phyloP scores from a whole-genome alignment of 2,888 invertebrate species.

The Galerucella calmariensis region DNA sequence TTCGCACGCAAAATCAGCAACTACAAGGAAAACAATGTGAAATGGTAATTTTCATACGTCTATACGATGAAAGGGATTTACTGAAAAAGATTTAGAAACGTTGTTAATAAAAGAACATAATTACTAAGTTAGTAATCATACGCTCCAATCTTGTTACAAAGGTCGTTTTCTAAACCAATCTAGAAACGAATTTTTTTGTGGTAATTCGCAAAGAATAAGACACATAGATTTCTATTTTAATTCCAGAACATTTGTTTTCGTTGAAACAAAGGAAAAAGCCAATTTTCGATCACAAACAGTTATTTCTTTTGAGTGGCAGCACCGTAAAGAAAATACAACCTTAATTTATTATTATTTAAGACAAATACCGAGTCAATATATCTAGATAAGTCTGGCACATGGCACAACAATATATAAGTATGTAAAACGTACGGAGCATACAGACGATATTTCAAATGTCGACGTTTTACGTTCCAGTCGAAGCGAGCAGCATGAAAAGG shows the following conservation, averaged over 20 bases:
- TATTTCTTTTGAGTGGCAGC: slow-evolving; percentile 34
- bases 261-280: slow-evolving; percentile 24
- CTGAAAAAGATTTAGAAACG: too few species aligned
- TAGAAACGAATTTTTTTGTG: not conserved
- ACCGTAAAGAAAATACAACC: slow-evolving; percentile 25
- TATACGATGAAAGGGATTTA: too few species aligned
- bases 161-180: not conserved
- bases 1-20: too few species aligned
- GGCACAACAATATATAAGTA: slow-evolving; percentile 56
- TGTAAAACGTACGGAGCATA: slow-evolving; percentile 61
- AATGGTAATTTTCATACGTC: too few species aligned
- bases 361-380: slow-evolving; percentile 56
- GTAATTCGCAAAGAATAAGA: slow-evolving; percentile 12
- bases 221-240: slow-evolving; percentile 20
- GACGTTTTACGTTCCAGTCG: slow-evolving; percentile 45
- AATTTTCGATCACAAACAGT: slow-evolving; percentile 35
- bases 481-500: slow-evolving; percentile 21
- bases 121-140: too few species aligned
- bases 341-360: slow-evolving; percentile 44
- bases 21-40: too few species aligned
- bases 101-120: too few species aligned
- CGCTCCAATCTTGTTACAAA: too few species aligned
- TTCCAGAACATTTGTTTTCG: slow-evolving; percentile 32
- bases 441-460: slow-evolving; percentile 63
- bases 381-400: slow-evolving; percentile 60